Evolutionary conservation across 2,797 vertebrate genomes (phyloP).

Genomic region (Echiichthys vipera): DNA sequence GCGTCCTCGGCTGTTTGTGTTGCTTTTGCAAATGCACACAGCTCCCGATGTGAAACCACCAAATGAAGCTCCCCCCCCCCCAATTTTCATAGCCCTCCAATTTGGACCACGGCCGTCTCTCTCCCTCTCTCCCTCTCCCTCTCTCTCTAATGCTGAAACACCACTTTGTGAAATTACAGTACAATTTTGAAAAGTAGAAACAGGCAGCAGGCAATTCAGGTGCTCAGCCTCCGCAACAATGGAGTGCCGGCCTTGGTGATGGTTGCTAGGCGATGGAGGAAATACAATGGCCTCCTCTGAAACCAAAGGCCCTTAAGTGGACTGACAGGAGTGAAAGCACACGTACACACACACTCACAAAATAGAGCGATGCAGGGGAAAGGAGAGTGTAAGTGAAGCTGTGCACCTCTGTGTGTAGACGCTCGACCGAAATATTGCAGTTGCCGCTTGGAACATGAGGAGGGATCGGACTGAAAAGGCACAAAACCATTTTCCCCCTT

Average conservation of each 20-base stretch:
- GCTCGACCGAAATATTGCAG: conserved; percentile 54
- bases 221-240: conserved; percentile 86
- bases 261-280: conserved; percentile 88
- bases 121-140: conserved; percentile 9
- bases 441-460: conserved; percentile 41
- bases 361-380: conserved; percentile 58
- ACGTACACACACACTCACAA: conserved; percentile 50
- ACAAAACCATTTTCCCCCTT: no score
- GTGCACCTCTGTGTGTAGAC: conserved; percentile 60
- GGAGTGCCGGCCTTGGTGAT: conserved; percentile 87
- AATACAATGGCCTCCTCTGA: conserved; percentile 89
- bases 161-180: conserved; percentile 85
- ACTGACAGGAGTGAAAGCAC: conserved; percentile 79
- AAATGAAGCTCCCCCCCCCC: conserved; percentile 65
- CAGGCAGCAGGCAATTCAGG: conserved; percentile 82
- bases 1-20: conserved; percentile 45
- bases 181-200: conserved; percentile 85
- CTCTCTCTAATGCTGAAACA: conserved; percentile 78
- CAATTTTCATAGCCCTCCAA: conserved; percentile 72
- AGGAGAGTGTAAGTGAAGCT: conserved; percentile 74
- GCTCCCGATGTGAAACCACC: conserved; percentile 58
- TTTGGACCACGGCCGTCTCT: conserved; percentile 49
- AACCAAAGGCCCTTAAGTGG: conserved; percentile 88
- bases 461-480: conserved; percentile 16
- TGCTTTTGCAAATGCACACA: conserved; percentile 42